Evolutionary conservation across 2,797 vertebrate species (phyloP).

Genomic region (Pterois miles): DNA sequence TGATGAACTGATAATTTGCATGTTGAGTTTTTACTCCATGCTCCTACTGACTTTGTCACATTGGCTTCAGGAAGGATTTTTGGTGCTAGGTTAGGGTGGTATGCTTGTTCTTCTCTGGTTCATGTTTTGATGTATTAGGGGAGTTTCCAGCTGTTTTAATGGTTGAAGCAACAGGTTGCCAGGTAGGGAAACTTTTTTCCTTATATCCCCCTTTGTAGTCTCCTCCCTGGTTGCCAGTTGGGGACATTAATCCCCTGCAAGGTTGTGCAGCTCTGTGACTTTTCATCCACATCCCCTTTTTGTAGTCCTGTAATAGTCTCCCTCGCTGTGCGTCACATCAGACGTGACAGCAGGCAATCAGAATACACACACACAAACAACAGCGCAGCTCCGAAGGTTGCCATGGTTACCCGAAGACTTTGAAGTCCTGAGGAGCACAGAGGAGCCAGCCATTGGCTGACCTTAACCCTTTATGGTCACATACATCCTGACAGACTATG

Average conservation of each 20-base stretch:
- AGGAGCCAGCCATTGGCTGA: constrained; percentile 43
- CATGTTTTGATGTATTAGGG: constrained; percentile 5
- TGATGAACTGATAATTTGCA: background rate
- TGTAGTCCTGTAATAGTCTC: constrained; percentile 51
- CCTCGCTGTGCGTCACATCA: constrained; percentile 72
- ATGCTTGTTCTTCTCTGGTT: constrained; percentile 1
- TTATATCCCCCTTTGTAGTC: constrained; percentile 29
- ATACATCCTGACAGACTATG: constrained; percentile 9
- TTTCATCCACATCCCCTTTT: constrained; percentile 41
- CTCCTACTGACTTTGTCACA: background rate
- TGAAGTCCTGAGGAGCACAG: constrained; percentile 55
- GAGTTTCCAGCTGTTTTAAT: constrained; percentile 31
- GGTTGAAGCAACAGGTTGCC: constrained; percentile 13
- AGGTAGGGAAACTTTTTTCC: constrained; percentile 22
- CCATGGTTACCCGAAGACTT: constrained; percentile 79
- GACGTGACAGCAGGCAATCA: constrained; percentile 70
- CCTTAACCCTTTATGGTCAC: constrained; percentile 52
- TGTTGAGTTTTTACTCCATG: background rate
- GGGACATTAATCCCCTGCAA: constrained; percentile 46
- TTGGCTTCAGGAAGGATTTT: background rate
- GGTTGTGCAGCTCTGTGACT: constrained; percentile 44
- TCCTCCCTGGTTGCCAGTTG: constrained; percentile 32
- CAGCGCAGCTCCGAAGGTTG: constrained; percentile 61
- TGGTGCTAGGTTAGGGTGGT: background rate
- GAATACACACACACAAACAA: constrained; percentile 58